Evolutionary conservation across 2,113 vertebrate genomes (phyloP).

Genomic region (Halcyon malimbica): DNA sequence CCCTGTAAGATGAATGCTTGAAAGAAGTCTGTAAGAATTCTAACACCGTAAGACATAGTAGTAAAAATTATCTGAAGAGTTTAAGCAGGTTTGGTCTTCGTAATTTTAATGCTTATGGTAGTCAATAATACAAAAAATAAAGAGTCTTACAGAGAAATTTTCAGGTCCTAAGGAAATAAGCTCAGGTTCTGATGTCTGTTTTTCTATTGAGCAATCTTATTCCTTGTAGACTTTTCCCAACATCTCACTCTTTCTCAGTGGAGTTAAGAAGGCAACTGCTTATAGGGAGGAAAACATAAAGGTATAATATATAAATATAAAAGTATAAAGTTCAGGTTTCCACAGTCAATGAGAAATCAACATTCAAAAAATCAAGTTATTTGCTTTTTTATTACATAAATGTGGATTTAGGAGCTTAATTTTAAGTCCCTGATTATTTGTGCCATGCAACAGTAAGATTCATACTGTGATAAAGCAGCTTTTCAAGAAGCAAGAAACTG

Average conservation of each 20-base stretch:
- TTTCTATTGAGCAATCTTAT: background rate
- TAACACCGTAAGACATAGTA: rapidly evolving
- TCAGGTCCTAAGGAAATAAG: background rate
- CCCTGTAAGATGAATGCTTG: background rate
- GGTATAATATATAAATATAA: background rate
- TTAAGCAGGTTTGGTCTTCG: background rate
- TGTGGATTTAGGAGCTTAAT: background rate
- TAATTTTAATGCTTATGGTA: background rate
- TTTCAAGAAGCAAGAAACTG: background rate
- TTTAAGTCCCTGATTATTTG: background rate
- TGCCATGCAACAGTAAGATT: background rate
- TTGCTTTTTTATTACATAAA: background rate
- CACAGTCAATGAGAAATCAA: background rate
- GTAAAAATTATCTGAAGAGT: background rate
- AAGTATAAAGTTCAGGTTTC: background rate
- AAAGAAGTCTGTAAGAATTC: background rate
- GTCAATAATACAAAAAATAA: background rate
- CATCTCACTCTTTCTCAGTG: background rate
- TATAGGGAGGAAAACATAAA: background rate
- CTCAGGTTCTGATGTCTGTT: background rate
- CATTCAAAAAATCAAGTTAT: background rate
- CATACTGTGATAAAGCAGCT: background rate
- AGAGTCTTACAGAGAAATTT: background rate
- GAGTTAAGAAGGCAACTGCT: background rate
- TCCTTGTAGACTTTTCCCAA: background rate